Conservation (phyloP, 2,113 vertebrate genomes). For the Murina feae region DNA sequence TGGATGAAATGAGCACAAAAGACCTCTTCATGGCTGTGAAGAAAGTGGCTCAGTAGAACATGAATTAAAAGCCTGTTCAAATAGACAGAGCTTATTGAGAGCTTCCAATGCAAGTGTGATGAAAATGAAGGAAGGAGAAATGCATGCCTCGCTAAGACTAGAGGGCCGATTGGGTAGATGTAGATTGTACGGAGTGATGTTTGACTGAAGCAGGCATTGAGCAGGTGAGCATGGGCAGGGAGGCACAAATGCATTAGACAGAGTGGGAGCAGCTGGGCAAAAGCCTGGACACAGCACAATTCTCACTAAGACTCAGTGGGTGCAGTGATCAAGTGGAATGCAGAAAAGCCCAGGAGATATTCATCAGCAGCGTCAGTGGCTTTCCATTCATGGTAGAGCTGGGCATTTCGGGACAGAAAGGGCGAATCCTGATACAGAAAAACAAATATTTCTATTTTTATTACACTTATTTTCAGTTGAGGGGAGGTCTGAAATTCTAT, state of each 20-base stretch:
- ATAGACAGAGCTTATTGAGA: background rate
- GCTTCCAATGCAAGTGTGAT: background rate
- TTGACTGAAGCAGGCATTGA: background rate
- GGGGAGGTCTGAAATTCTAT: background rate
- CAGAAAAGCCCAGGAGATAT: background rate
- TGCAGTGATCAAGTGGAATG: background rate
- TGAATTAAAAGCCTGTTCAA: background rate
- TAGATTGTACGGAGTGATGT: background rate
- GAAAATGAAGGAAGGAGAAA: background rate
- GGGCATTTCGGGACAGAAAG: background rate
- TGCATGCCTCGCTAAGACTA: background rate
- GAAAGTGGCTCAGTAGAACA: background rate
- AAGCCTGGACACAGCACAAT: background rate
- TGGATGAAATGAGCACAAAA: background rate
- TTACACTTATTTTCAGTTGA: background rate
- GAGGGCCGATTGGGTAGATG: background rate
- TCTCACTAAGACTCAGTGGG: background rate
- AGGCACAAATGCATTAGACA: background rate
- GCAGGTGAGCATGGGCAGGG: background rate
- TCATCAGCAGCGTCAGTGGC: background rate
- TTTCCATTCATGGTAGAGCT: background rate
- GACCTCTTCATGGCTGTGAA: background rate
- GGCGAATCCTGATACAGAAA: background rate
- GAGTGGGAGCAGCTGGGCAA: background rate
- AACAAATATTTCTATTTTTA: slow-evolving; percentile 2